Base-by-base conservation (phyloP, 2,888 invertebrate species). In the Acleris literana region DNA sequence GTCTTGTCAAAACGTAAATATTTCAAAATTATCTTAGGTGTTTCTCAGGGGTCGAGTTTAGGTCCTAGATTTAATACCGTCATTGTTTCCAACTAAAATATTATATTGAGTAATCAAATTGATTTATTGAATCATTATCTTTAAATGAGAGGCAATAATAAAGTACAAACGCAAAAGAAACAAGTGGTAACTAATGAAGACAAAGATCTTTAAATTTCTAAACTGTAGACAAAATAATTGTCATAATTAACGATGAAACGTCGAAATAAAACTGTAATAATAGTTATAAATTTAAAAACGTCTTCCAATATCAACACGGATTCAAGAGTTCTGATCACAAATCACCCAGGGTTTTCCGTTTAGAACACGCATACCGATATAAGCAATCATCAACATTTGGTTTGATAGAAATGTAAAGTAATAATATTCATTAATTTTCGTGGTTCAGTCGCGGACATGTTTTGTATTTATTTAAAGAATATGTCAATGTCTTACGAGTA, bases 331-430 rank as follows among this genome's bases (percentile, higher is more conserved):
- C 74, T 76, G 77, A 81, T 83, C 84, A 82, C 85, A 85, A 85
- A 85, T 84, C 83, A 83, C 77, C 33, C 69, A 70, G 49, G 77
- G 76, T 81, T 80, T 81, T 81, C 80, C 76, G 77, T 80, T 72
- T 74, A 68, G 64, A 73, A 72, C 82, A 82, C 82, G 82, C 82
- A 81, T 76, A 71, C 72, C 58, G 69, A 72, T 72, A 69, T 54
- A 70, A 76, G 81, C 70, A 68, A 76, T 75, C 65, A 71, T 48
- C 76, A 83, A 83, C 83, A 71, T 74, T 75, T 72, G 39, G 33
- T 29, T 25, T 5, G 49, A 53, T 60, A 29, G 5, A 25, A 58
- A 29, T 63, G 5, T 48, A 33, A 9, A 11, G 11, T 33, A 33
- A 33, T 39, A 39, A 39, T 39, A 13, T 39, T 39, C 11, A 13